Evolutionary conservation across 2,797 vertebrate species (phyloP).

Genomic region (Geotrypetes seraphini): DNA sequence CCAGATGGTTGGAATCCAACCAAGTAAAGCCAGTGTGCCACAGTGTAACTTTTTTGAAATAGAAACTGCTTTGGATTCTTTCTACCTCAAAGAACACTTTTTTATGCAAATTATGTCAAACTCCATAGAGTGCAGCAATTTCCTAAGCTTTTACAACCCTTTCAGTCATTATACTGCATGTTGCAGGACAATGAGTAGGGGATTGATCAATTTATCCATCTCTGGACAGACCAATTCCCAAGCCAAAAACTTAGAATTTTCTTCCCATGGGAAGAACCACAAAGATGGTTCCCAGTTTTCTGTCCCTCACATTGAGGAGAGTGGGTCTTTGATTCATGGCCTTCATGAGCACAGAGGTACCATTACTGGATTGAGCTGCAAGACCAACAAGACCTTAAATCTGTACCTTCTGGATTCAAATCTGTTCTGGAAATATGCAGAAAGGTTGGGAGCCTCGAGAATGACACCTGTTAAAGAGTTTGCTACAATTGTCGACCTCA

Average conservation of each 20-base stretch:
- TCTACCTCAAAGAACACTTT: conserved; percentile 59
- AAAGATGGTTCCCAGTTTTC: conserved; percentile 13
- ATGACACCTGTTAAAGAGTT: conserved; percentile 53
- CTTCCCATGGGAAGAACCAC: conserved; percentile 46
- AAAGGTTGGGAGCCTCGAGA: conserved; percentile 68
- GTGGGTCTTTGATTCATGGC: conserved; percentile 32
- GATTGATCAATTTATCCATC: conserved; percentile 19
- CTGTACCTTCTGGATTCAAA: conserved; percentile 84
- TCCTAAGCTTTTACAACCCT: conserved; percentile 70
- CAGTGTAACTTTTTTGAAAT: conserved; percentile 55
- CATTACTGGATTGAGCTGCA: conserved; percentile 79
- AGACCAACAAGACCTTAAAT: conserved; percentile 90
- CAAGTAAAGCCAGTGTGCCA: conserved; percentile 33
- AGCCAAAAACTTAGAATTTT: conserved; percentile 30
- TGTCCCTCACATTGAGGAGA: conserved; percentile 62
- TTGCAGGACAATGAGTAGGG: conserved; percentile 63
- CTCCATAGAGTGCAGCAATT: conserved; percentile 62
- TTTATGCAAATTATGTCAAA: conserved; percentile 44
- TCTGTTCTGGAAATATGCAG: conserved; percentile 80
- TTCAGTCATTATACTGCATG: conserved; percentile 80
- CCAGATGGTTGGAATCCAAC: conserved; percentile 32
- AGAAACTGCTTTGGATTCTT: conserved; percentile 56
- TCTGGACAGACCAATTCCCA: conserved; percentile 5
- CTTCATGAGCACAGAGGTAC: conserved; percentile 18
- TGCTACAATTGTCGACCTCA: conserved; percentile 78